phyloP scores from a whole-genome alignment of 2,113 vertebrate genomes.

The Macquaria australasica region DNA sequence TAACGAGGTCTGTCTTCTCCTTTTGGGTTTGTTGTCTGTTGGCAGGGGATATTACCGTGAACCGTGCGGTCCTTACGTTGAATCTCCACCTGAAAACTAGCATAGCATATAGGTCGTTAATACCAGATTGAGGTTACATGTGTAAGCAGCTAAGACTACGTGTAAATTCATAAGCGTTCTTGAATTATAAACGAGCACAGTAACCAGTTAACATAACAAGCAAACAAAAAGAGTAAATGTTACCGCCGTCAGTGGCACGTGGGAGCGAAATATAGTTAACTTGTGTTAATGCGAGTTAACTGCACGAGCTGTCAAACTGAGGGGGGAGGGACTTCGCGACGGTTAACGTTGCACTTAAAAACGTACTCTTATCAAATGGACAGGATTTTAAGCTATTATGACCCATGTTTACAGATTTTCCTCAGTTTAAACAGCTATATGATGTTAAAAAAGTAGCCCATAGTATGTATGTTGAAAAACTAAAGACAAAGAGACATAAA shows the following conservation, averaged over 20 bases:
- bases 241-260: neutral
- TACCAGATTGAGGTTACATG: neutral
- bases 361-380: neutral
- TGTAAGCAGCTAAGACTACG: neutral
- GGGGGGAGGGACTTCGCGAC: constrained; percentile 1
- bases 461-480: neutral
- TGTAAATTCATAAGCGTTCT: too few relatives aligned
- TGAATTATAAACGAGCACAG: neutral
- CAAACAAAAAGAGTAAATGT: too few relatives aligned
- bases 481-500: neutral
- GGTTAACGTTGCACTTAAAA: too few relatives aligned
- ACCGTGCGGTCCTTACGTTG: neutral
- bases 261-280: neutral
- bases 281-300: constrained; percentile 20
- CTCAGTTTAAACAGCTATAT: neutral
- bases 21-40: neutral
- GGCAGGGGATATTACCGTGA: neutral
- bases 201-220: neutral
- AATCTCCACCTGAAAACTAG: neutral
- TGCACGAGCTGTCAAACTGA: constrained; percentile 30
- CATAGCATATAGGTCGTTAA: neutral
- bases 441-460: too few relatives aligned
- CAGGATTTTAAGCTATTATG: neutral
- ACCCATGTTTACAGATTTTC: neutral
- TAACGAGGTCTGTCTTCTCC: neutral